Evolutionary conservation across 2,797 vertebrate genomes (phyloP).

Genomic region (Psittacula echo): DNA sequence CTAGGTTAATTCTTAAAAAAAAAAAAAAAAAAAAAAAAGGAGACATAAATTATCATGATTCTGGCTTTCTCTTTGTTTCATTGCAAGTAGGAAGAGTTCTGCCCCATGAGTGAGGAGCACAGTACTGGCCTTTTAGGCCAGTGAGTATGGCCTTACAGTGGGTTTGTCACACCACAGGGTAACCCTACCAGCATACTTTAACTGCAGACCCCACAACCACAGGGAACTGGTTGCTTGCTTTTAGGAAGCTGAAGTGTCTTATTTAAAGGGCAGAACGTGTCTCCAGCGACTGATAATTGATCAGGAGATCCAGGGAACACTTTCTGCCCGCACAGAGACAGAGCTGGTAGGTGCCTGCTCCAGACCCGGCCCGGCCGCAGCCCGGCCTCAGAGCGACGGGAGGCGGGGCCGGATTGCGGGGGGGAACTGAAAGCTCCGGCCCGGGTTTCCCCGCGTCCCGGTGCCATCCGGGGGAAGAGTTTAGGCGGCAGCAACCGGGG

Average conservation of each 20-base stretch:
- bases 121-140: neutral
- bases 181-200: fast-evolving
- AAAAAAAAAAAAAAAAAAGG: neutral
- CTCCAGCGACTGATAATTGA: too few relatives aligned
- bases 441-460: constrained; percentile 31
- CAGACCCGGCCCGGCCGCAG: fast-evolving
- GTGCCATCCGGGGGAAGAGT: constrained; percentile 48
- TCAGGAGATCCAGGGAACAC: fast-evolving
- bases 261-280: neutral
- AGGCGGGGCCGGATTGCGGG: neutral
- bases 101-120: neutral
- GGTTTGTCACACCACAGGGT: fast-evolving
- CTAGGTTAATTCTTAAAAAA: neutral
- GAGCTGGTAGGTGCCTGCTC: fast-evolving
- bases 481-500: neutral
- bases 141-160: neutral
- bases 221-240: fast-evolving
- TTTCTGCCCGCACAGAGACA: fast-evolving
- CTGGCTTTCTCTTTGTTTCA: neutral
- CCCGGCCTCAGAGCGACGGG: neutral
- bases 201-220: neutral
- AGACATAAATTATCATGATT: neutral
- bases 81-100: neutral
- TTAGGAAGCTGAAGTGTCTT: neutral
- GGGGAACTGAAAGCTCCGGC: constrained; percentile 51